Evolutionary conservation across 2,888 invertebrate genomes (phyloP).

Genomic region (Clostera curtula): DNA sequence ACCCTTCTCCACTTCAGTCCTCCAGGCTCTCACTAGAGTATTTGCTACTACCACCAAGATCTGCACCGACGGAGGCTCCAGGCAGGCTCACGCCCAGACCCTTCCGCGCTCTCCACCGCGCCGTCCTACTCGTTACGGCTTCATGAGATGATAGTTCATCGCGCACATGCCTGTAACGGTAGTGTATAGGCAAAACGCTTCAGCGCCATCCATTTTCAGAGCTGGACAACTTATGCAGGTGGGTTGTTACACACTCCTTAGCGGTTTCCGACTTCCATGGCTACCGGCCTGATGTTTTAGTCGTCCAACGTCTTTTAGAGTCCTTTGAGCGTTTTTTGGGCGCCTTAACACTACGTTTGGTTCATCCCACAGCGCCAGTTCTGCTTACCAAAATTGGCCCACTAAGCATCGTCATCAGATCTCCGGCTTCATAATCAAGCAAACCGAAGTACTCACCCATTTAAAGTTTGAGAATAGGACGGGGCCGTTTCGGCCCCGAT

Average conservation of each 20-base stretch:
- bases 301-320: slow-evolving; percentile 72
- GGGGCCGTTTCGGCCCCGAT: too few species aligned
- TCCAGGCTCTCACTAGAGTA: slow-evolving; percentile 78
- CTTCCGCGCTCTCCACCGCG: slow-evolving; percentile 73
- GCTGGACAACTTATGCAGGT: slow-evolving; percentile 49
- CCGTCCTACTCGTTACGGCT: slow-evolving; percentile 77
- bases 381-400: slow-evolving; percentile 84
- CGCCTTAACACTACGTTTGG: slow-evolving; percentile 81
- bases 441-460: too few species aligned
- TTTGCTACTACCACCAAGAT: slow-evolving; percentile 84
- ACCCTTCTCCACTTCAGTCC: slow-evolving; percentile 76
- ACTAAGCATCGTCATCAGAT: slow-evolving; percentile 76
- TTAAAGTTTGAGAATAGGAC: too few species aligned
- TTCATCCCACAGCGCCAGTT: slow-evolving; percentile 86
- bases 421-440: slow-evolving; percentile 72
- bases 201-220: slow-evolving; percentile 33
- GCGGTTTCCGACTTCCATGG: slow-evolving; percentile 84
- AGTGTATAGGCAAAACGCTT: slow-evolving; percentile 68
- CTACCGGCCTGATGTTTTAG: slow-evolving; percentile 72
- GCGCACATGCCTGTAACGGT: slow-evolving; percentile 50
- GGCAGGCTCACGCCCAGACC: slow-evolving; percentile 66
- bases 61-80: slow-evolving; percentile 72
- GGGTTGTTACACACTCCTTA: slow-evolving; percentile 74
- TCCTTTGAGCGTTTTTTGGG: slow-evolving; percentile 69
- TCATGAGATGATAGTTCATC: slow-evolving; percentile 34